Evolutionary conservation across 2,113 vertebrate genomes (phyloP).

Genomic region (Marmota flaviventris): DNA sequence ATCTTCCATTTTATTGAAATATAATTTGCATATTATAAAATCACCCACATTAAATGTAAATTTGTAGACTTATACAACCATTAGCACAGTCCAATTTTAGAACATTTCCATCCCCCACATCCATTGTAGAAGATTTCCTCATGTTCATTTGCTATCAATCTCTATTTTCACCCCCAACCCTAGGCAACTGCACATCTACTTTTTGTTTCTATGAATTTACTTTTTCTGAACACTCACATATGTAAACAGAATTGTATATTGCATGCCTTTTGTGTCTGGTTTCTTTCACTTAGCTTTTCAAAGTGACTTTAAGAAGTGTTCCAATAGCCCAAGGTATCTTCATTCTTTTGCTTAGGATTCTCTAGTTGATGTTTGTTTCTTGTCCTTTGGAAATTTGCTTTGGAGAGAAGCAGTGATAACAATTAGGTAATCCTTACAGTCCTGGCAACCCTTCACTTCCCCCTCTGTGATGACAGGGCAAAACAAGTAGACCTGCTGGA

Average conservation of each 20-base stretch:
- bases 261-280: slow-evolving; percentile 23
- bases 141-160: slow-evolving; percentile 8
- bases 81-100: too few relatives aligned
- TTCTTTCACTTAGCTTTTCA: slow-evolving; percentile 57
- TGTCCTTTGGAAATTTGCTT: slow-evolving; percentile 37
- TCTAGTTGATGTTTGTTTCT: slow-evolving; percentile 24
- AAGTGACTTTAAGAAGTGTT: slow-evolving; percentile 33
- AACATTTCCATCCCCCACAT: too few relatives aligned
- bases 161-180: neutral
- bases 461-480: too few relatives aligned
- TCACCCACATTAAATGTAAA: too few relatives aligned
- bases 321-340: neutral
- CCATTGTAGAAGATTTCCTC: neutral
- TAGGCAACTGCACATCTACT: neutral
- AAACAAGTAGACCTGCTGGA: neutral
- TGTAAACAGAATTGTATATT: slow-evolving; percentile 11
- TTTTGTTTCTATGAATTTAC: neutral
- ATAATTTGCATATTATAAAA: too few relatives aligned
- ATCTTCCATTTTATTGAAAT: too few relatives aligned
- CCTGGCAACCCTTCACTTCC: neutral
- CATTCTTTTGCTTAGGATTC: neutral
- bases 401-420: neutral
- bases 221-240: slow-evolving; percentile 51
- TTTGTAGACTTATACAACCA: too few relatives aligned
- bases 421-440: neutral